These are phyloP conservation scores for Microchirus variegatus DNA, from an alignment of 2,797 vertebrate genomes.

Conservation along the genomic window DNA sequence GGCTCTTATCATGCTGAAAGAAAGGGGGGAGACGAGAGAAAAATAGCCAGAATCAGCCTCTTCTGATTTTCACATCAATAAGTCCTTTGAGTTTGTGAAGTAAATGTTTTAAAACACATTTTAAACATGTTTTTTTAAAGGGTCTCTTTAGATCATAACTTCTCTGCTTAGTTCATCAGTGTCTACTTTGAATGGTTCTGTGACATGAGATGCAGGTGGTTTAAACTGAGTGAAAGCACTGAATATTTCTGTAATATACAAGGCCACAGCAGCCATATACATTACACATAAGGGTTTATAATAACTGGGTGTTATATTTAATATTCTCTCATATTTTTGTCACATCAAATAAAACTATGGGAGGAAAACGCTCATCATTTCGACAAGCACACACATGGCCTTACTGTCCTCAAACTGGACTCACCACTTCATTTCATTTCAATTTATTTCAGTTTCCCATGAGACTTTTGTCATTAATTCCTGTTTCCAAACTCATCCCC, in stretches of 20 bases:
- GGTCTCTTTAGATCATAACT: too few relatives aligned
- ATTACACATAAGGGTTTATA: background rate
- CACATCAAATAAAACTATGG: background rate
- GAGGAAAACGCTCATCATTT: background rate
- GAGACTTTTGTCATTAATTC: conserved; percentile 17
- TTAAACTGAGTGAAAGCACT: background rate
- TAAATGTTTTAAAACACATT: too few relatives aligned
- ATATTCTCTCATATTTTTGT: background rate
- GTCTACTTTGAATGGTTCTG: too few relatives aligned
- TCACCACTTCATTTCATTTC: conserved; percentile 13
- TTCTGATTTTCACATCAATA: too few relatives aligned
- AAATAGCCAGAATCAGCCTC: too few relatives aligned
- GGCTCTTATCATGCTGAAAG: background rate
- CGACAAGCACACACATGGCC: background rate
- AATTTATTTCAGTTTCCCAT: conserved; percentile 9
- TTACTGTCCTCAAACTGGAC: background rate
- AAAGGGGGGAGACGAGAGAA: too few relatives aligned
- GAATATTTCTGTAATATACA: background rate
- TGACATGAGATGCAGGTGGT: too few relatives aligned
- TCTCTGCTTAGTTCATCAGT: conserved; percentile 8
- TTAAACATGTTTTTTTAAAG: too few relatives aligned
- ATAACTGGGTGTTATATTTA: background rate
- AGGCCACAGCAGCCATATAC: background rate
- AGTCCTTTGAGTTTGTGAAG: too few relatives aligned
- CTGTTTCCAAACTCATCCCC: conserved; percentile 6